Conservation (phyloP, 2,113 vertebrate genomes). For the Sphyrna mokarran region DNA sequence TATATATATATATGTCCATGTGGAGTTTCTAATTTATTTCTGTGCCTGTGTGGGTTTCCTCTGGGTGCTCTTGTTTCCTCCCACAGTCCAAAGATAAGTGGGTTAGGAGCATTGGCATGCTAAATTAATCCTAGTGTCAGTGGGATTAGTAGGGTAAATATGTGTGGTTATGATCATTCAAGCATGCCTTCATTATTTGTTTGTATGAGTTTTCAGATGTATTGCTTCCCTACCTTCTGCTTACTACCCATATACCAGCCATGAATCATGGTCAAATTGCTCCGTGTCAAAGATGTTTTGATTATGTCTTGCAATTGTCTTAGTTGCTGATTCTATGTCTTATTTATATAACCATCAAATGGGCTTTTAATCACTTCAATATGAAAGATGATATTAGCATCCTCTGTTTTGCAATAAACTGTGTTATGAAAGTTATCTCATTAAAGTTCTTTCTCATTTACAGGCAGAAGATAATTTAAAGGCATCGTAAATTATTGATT, state of each 20-base stretch:
- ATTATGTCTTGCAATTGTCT: background rate
- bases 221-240: background rate
- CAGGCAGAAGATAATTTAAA: background rate
- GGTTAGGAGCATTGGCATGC: too few species aligned
- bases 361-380: background rate
- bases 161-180: background rate
- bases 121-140: too few species aligned
- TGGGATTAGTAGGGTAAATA: too few species aligned
- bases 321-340: background rate
- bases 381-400: background rate
- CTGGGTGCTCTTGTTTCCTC: too few species aligned
- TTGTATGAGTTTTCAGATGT: background rate
- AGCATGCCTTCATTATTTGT: background rate
- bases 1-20: too few species aligned
- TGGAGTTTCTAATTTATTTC: too few species aligned
- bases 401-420: background rate
- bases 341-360: background rate
- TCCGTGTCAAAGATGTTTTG: background rate
- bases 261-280: too few species aligned
- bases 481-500: background rate
- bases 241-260: background rate
- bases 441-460: constrained; percentile 5
- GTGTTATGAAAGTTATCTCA: background rate
- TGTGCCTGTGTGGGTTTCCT: too few species aligned
- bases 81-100: too few species aligned